Conservation (phyloP, 1,140 invertebrate genomes). For the Vanessa atalanta region DNA sequence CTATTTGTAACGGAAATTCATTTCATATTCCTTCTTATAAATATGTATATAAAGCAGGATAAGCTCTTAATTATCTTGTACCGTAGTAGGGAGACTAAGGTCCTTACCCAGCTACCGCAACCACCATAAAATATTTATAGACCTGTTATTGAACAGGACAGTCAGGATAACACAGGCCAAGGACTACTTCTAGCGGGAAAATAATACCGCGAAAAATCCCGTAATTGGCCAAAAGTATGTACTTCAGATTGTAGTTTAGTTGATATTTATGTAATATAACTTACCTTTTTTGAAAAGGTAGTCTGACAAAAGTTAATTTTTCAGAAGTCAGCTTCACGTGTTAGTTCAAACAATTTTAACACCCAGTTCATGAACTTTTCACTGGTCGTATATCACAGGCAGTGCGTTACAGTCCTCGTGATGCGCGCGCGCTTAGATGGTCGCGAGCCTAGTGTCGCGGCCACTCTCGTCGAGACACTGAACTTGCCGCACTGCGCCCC, state of each 20-base stretch:
- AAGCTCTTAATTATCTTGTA: constrained; percentile 52
- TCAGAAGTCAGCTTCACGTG: constrained; percentile 51
- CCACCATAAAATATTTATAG: constrained; percentile 70
- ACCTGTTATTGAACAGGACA: constrained; percentile 66
- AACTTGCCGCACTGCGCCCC: constrained; percentile 79
- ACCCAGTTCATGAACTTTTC: constrained; percentile 79
- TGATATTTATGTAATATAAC: constrained; percentile 24
- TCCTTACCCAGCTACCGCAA: constrained; percentile 45
- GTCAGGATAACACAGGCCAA: constrained; percentile 30
- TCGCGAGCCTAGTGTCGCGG: constrained; percentile 74
- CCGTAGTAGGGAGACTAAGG: constrained; percentile 41
- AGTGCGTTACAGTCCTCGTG: constrained; percentile 68
- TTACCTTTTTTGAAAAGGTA: constrained; percentile 47
- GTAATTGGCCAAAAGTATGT: constrained; percentile 4
- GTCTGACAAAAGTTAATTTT: constrained; percentile 34
- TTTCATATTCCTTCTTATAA: constrained; percentile 12
- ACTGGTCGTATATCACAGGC: constrained; percentile 76
- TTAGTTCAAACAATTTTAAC: constrained; percentile 77
- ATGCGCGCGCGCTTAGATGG: constrained; percentile 54
- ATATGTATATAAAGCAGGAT: constrained; percentile 27
- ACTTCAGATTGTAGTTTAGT: not conserved
- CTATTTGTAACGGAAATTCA: not conserved
- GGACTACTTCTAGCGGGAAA: constrained; percentile 28
- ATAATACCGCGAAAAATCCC: constrained; percentile 14
- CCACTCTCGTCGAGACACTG: constrained; percentile 81